phyloP scores from a whole-genome alignment of 2,797 vertebrate species.

The Amblyraja radiata region DNA sequence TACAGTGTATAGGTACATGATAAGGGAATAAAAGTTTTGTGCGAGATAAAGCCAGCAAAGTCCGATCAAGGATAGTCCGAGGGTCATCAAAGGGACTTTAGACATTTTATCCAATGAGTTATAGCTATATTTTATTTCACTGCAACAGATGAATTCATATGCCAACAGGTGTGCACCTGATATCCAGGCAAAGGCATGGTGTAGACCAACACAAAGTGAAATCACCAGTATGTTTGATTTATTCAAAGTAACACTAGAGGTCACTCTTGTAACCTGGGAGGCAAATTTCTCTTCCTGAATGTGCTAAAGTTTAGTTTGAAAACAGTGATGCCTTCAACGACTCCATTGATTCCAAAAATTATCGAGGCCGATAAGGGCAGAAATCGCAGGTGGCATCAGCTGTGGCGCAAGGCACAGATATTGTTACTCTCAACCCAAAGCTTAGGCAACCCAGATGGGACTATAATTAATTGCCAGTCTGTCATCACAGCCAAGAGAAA shows the following conservation, averaged over 20 bases:
- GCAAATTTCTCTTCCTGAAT: conserved; percentile 25
- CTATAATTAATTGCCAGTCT: conserved; percentile 36
- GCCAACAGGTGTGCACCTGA: background rate
- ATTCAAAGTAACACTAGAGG: conserved; percentile 40
- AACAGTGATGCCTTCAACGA: background rate
- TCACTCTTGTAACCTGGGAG: conserved; percentile 40
- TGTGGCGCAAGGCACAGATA: conserved; percentile 28
- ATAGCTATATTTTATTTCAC: background rate
- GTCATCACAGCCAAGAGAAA: background rate
- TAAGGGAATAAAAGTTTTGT: no score
- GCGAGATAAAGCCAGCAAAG: no score
- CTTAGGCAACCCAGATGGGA: conserved; percentile 33
- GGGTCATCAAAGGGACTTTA: no score
- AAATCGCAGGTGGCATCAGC: conserved; percentile 29
- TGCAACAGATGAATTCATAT: background rate
- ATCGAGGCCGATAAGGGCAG: background rate
- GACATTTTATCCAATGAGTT: background rate
- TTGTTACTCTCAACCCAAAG: conserved; percentile 36
- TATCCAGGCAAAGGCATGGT: background rate
- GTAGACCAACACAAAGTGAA: background rate
- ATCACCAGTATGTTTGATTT: background rate
- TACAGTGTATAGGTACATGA: no score
- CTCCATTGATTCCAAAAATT: background rate
- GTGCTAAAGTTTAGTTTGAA: conserved; percentile 1
- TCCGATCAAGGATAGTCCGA: no score